phyloP scores from a whole-genome alignment of 2,113 vertebrate genomes.

The Thymallus thymallus region DNA sequence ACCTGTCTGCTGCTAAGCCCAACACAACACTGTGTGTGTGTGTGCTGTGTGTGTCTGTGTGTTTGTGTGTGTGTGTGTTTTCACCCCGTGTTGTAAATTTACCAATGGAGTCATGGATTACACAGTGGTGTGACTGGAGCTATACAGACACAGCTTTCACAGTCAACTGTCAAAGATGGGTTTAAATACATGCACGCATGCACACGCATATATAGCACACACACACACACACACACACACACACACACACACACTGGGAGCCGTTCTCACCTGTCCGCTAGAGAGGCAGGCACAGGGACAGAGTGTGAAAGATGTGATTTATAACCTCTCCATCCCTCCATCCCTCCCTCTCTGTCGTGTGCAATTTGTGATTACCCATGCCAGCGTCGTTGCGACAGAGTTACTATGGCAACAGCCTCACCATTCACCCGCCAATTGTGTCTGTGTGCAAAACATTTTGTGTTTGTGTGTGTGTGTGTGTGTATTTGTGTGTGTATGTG shows the following conservation, averaged over 20 bases:
- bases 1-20: slow-evolving; percentile 1
- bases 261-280: no score
- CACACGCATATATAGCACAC: no score
- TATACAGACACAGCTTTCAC: slow-evolving; percentile 17
- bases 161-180: slow-evolving; percentile 20
- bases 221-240: no score
- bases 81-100: neutral
- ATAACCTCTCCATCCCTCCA: slow-evolving; percentile 31
- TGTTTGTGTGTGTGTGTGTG: neutral
- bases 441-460: slow-evolving; percentile 2
- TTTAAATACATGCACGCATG: neutral
- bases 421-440: neutral
- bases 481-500: no score
- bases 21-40: neutral
- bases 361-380: slow-evolving; percentile 19
- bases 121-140: slow-evolving; percentile 24
- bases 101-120: neutral
- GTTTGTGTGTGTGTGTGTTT: neutral
- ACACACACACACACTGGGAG: neutral
- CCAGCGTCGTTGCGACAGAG: slow-evolving; percentile 33
- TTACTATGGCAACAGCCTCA: slow-evolving; percentile 57
- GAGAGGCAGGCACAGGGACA: neutral
- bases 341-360: neutral
- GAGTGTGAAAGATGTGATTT: slow-evolving; percentile 52
- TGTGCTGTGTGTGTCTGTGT: neutral